Conservation (phyloP, 2,797 vertebrate species). For the Micromesistius poutassou region DNA sequence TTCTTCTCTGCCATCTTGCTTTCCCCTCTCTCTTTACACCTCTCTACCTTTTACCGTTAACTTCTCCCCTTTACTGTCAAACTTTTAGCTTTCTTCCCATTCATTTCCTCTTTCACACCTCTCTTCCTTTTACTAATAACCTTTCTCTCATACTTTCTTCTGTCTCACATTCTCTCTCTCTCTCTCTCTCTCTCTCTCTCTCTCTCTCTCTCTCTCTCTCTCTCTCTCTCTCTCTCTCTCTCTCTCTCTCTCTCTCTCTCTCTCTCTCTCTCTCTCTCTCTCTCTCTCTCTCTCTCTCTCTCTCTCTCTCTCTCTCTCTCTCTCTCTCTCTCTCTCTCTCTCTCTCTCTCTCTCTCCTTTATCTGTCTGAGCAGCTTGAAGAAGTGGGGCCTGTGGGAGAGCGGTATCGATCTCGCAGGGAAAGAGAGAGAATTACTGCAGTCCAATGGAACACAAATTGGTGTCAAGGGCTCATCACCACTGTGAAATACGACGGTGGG, state of each 20-base stretch:
- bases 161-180: conserved; percentile 5
- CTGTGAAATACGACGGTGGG: conserved; percentile 52
- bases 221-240: neutral
- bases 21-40: conserved; percentile 21
- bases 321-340: neutral
- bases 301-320: conserved; percentile 17
- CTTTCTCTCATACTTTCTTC: conserved; percentile 20
- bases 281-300: neutral
- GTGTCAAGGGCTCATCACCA: conserved; percentile 63
- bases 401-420: conserved; percentile 65
- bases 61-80: neutral
- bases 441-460: conserved; percentile 65
- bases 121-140: conserved; percentile 23
- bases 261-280: conserved; percentile 5
- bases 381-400: conserved; percentile 55
- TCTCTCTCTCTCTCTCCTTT: conserved; percentile 49
- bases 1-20: conserved; percentile 20
- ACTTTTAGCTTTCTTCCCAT: neutral
- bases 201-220: conserved; percentile 24
- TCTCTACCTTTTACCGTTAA: neutral
- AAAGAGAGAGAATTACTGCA: conserved; percentile 47
- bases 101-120: conserved; percentile 40
- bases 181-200: conserved; percentile 1
- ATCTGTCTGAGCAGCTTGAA: conserved; percentile 71
- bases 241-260: conserved; percentile 30